Percentiles rank a stretch among this genome's conserved stretches.
Conservation (phyloP, 2,888 invertebrate genomes). For the Hypolimnas misippus region DNA sequence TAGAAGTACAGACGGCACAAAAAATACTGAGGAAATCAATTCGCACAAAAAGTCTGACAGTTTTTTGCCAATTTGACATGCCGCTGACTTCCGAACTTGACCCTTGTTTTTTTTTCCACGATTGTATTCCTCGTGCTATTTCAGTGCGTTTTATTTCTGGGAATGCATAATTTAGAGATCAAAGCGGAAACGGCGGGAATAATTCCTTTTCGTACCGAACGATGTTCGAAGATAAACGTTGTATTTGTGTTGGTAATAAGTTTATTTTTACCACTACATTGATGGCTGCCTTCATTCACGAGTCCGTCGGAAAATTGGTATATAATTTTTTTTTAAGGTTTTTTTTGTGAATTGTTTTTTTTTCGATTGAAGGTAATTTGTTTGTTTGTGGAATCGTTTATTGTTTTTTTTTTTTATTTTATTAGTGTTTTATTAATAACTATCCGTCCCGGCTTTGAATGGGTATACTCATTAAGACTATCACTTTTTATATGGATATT, state of each 20-base stretch:
- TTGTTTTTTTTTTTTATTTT: too few relatives aligned
- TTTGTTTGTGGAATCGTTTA: too few relatives aligned
- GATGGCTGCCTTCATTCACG: conserved; percentile 7
- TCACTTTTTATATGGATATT: too few relatives aligned
- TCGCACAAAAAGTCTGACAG: conserved; percentile 16
- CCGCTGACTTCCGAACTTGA: conserved; percentile 29
- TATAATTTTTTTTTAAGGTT: too few relatives aligned
- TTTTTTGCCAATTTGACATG: conserved; percentile 26
- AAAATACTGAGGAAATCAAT: neutral
- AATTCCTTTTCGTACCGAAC: conserved; percentile 21
- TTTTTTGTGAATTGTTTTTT: too few relatives aligned
- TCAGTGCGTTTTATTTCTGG: conserved; percentile 30
- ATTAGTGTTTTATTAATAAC: too few relatives aligned
- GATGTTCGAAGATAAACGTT: conserved; percentile 21
- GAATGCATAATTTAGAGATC: conserved; percentile 35
- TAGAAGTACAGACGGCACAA: too few relatives aligned
- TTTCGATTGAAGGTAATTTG: too few relatives aligned
- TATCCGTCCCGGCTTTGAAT: too few relatives aligned
- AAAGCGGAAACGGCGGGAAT: conserved; percentile 26
- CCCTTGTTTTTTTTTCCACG: conserved; percentile 16
- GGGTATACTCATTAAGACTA: too few relatives aligned
- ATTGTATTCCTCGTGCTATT: conserved; percentile 21
- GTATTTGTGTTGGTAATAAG: conserved; percentile 22
- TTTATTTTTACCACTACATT: conserved; percentile 23
- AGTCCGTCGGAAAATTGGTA: neutral